Evolutionary conservation across 2,113 vertebrate species (phyloP).

Genomic region (Paratilapia polleni): DNA sequence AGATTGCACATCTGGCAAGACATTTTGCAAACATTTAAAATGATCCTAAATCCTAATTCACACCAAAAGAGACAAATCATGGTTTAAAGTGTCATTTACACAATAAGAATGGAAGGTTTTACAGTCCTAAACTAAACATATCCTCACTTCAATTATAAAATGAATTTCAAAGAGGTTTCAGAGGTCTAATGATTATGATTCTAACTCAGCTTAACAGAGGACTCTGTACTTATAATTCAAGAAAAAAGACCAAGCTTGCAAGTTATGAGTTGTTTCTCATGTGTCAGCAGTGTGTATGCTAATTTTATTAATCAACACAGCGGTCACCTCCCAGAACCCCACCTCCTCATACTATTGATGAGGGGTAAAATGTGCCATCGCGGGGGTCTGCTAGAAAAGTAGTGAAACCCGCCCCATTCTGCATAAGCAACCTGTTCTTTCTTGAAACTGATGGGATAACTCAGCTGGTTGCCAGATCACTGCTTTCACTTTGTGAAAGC

Average conservation of each 20-base stretch:
- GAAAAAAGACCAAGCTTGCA: slow-evolving; percentile 52
- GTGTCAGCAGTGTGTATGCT: slow-evolving; percentile 68
- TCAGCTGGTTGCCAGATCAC: slow-evolving; percentile 16
- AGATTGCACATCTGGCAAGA: neutral
- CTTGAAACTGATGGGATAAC: slow-evolving; percentile 4
- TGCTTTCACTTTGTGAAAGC: slow-evolving; percentile 13
- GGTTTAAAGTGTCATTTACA: neutral
- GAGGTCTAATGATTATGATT: neutral
- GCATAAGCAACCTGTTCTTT: slow-evolving; percentile 34
- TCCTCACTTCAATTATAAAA: neutral
- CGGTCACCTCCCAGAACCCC: slow-evolving; percentile 48
- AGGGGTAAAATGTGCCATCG: slow-evolving; percentile 47
- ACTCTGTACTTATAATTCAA: slow-evolving; percentile 46
- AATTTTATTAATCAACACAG: slow-evolving; percentile 70
- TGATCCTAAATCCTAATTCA: neutral
- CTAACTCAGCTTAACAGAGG: slow-evolving; percentile 6
- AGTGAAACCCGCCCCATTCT: slow-evolving; percentile 4
- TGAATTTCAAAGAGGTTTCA: slow-evolving; percentile 13
- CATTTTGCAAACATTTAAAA: neutral
- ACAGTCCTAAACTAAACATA: neutral
- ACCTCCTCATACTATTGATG: slow-evolving; percentile 52
- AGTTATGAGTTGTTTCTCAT: slow-evolving; percentile 49
- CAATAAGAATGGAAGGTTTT: neutral
- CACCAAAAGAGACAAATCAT: neutral
- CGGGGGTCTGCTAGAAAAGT: slow-evolving; percentile 13